A percentile compares a stretch with the other conserved stretches of the same genome.
These are phyloP conservation scores for Physocephala rufipes DNA, from an alignment of 2,888 invertebrate genomes.

Conservation along the genomic window DNA sequence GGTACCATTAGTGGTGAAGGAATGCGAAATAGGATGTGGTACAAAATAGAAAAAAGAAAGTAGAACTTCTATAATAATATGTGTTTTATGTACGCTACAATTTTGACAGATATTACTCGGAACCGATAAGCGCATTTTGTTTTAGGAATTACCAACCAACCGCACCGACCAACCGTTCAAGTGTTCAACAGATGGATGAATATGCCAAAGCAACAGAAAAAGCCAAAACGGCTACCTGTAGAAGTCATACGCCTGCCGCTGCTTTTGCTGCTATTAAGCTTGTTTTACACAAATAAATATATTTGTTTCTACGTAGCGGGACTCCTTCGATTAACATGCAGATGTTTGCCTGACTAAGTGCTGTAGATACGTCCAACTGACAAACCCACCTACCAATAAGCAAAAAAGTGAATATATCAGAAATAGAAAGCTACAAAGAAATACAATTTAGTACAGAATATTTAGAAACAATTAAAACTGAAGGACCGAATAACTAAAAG, in stretches of 20 bases:
- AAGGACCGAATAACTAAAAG: neutral
- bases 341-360: slow-evolving; percentile 29
- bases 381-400: neutral
- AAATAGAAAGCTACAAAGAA: neutral
- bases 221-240: neutral
- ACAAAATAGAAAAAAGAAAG: too few relatives aligned
- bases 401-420: neutral
- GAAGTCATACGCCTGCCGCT: too few relatives aligned
- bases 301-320: slow-evolving; percentile 32
- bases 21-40: too few relatives aligned
- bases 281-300: slow-evolving; percentile 31
- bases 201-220: too few relatives aligned
- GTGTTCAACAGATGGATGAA: neutral
- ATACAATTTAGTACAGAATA: slow-evolving; percentile 5
- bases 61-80: too few relatives aligned
- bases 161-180: too few relatives aligned
- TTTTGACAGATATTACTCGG: too few relatives aligned
- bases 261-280: slow-evolving; percentile 11
- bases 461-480: neutral
- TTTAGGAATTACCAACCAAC: too few relatives aligned
- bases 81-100: too few relatives aligned
- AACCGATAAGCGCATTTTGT: too few relatives aligned
- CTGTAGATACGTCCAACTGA: neutral
- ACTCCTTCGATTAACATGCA: slow-evolving; percentile 24
- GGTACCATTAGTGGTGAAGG: too few relatives aligned